phyloP scores from a whole-genome alignment of 2,888 invertebrate species.

The Eledona agricola region DNA sequence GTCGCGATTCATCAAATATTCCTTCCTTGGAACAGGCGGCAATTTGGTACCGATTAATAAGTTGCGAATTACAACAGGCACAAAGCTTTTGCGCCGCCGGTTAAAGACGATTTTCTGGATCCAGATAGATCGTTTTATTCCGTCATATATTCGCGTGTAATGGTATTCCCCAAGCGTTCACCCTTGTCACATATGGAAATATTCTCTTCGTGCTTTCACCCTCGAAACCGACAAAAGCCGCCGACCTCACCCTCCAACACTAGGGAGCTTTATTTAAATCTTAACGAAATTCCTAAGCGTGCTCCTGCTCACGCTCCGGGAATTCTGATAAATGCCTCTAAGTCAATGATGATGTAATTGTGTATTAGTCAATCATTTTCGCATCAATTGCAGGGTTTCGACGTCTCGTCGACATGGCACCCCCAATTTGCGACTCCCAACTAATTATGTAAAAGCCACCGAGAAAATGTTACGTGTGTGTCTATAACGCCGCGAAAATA shows the following conservation, averaged over 20 bases:
- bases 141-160: slow-evolving; percentile 39
- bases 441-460: slow-evolving; percentile 12
- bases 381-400: slow-evolving; percentile 34
- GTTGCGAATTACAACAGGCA: slow-evolving; percentile 21
- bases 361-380: slow-evolving; percentile 45
- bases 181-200: slow-evolving; percentile 53
- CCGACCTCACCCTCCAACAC: slow-evolving; percentile 43
- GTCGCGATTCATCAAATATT: slow-evolving; percentile 17
- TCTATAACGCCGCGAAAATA: slow-evolving; percentile 43
- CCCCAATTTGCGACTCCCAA: slow-evolving; percentile 23
- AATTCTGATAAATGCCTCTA: slow-evolving; percentile 46
- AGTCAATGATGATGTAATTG: slow-evolving; percentile 45
- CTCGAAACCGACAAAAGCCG: slow-evolving; percentile 46
- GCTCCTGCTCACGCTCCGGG: slow-evolving; percentile 41
- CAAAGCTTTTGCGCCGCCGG: too few species aligned
- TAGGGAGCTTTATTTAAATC: slow-evolving; percentile 51
- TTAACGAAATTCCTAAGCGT: slow-evolving; percentile 51
- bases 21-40: slow-evolving; percentile 6
- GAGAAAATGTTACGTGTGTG: slow-evolving; percentile 10
- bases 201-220: slow-evolving; percentile 41
- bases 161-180: slow-evolving; percentile 52
- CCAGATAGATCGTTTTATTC: slow-evolving; percentile 29
- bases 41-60: slow-evolving; percentile 23
- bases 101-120: too few species aligned
- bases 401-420: slow-evolving; percentile 25